Percentiles rank a stretch among this genome's conserved stretches.
Conservation (phyloP, 2,888 invertebrate genomes). For the Allacma fusca region DNA sequence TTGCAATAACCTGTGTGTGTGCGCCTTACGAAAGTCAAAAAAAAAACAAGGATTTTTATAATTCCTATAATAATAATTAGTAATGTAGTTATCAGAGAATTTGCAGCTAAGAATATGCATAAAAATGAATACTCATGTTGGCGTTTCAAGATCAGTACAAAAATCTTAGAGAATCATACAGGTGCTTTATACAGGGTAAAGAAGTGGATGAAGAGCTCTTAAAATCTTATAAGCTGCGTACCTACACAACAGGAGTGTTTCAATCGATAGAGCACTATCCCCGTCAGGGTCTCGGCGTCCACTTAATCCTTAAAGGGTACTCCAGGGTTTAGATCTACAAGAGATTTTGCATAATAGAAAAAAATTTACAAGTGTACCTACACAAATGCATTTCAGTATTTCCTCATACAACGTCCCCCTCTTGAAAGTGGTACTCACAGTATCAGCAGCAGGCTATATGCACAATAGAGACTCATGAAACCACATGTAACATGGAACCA, state of each 20-base stretch:
- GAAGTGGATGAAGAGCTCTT: slow-evolving; percentile 3
- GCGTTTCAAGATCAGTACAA: not conserved
- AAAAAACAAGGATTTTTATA: too few relatives aligned
- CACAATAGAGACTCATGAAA: too few relatives aligned
- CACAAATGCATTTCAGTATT: not conserved
- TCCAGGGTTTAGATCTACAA: slow-evolving; percentile 1
- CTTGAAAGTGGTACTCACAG: too few relatives aligned
- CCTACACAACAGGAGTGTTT: not conserved
- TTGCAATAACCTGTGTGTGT: too few relatives aligned
- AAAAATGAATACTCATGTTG: not conserved
- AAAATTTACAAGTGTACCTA: not conserved
- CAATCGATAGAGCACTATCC: not conserved
- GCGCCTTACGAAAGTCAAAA: too few relatives aligned
- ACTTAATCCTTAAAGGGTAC: not conserved
- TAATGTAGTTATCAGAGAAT: not conserved
- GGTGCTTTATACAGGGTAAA: slow-evolving; percentile 4
- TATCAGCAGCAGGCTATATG: too few relatives aligned
- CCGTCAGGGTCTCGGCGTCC: not conserved
- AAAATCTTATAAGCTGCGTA: not conserved
- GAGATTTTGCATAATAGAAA: not conserved
- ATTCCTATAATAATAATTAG: too few relatives aligned
- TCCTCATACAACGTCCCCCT: not conserved
- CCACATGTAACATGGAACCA: too few relatives aligned
- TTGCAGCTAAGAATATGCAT: not conserved
- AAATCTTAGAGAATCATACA: slow-evolving; percentile 8